A percentile compares a stretch with the other conserved stretches of the same genome.
phyloP scores from a whole-genome alignment of 2,797 vertebrate species.

The Sebastes alutus region DNA sequence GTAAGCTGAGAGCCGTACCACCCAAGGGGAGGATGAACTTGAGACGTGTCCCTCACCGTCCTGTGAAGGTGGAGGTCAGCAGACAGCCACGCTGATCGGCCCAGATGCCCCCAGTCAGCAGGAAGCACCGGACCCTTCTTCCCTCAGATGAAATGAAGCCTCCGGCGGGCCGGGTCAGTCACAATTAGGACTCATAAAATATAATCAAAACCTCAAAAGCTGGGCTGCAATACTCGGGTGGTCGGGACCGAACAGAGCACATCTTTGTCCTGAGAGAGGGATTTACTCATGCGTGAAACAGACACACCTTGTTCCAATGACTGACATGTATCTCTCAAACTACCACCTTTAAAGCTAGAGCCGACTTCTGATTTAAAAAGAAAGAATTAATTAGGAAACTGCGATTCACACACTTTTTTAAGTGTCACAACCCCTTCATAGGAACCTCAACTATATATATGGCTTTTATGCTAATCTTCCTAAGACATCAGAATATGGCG shows the following conservation, averaged over 20 bases:
- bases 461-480: slow-evolving; percentile 48
- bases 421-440: slow-evolving; percentile 43
- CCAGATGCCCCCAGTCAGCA: slow-evolving; percentile 56
- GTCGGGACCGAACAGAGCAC: slow-evolving; percentile 73
- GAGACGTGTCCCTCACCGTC: slow-evolving; percentile 85
- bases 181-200: slow-evolving; percentile 88
- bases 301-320: slow-evolving; percentile 76
- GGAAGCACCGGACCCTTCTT: slow-evolving; percentile 55
- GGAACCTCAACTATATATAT: slow-evolving; percentile 19
- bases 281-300: slow-evolving; percentile 71
- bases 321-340: slow-evolving; percentile 62
- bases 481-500: slow-evolving; percentile 64
- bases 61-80: slow-evolving; percentile 81
- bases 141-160: slow-evolving; percentile 74
- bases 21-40: slow-evolving; percentile 86
- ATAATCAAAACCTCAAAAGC: slow-evolving; percentile 82
- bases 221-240: slow-evolving; percentile 67
- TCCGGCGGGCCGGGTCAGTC: slow-evolving; percentile 71
- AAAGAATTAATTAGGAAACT: slow-evolving; percentile 26
- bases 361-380: slow-evolving; percentile 11
- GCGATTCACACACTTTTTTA: slow-evolving; percentile 10
- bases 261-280: slow-evolving; percentile 72
- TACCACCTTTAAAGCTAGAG: slow-evolving; percentile 13
- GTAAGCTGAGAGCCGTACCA: slow-evolving; percentile 84
- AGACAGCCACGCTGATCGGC: slow-evolving; percentile 69